Conservation (phyloP, 2,113 vertebrate species). For the Corythornis madagascariensis region DNA sequence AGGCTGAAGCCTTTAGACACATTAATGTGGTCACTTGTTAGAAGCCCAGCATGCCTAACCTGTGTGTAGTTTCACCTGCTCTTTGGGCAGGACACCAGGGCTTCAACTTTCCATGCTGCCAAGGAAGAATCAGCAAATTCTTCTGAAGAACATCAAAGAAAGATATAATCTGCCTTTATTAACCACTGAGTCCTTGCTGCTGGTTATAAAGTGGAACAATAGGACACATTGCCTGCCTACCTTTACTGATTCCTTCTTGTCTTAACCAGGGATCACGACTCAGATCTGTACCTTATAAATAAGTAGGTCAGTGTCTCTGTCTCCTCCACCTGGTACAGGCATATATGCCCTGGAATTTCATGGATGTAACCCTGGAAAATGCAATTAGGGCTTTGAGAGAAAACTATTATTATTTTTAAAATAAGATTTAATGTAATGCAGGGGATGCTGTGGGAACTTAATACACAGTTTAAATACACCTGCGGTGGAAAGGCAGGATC, state of each 20-base stretch:
- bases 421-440: background rate
- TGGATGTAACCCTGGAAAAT: background rate
- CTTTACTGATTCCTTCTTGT: background rate
- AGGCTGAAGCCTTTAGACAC: background rate
- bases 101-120: background rate
- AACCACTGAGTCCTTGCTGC: background rate
- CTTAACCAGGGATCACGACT: background rate
- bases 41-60: background rate
- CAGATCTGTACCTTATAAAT: background rate
- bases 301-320: background rate
- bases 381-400: background rate
- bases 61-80: background rate
- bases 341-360: background rate
- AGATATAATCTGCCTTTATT: background rate
- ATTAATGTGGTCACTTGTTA: background rate
- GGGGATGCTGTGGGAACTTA: background rate
- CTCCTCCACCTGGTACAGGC: background rate
- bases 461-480: background rate
- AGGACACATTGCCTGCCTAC: background rate
- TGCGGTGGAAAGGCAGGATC: background rate
- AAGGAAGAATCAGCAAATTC: background rate
- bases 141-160: background rate
- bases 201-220: background rate
- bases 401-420: background rate
- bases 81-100: background rate